Percentiles rank a stretch among this genome's conserved stretches.
phyloP scores from a whole-genome alignment of 2,113 vertebrate genomes.

The Panurus biarmicus region DNA sequence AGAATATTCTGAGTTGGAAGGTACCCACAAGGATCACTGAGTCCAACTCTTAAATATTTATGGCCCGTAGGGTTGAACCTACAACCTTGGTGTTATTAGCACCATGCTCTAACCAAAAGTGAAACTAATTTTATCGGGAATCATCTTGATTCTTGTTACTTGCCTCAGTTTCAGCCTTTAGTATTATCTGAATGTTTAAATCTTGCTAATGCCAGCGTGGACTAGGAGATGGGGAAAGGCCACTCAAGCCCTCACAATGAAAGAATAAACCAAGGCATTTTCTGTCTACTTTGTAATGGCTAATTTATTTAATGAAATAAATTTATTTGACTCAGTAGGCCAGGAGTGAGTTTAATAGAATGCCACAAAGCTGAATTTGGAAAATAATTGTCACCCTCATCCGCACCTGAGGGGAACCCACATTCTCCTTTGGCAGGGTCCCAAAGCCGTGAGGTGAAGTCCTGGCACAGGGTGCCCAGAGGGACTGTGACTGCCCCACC shows the following conservation, averaged over 20 bases:
- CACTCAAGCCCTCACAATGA: neutral
- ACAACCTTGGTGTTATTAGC: neutral
- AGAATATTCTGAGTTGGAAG: neutral
- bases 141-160: neutral
- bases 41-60: neutral
- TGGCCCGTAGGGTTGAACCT: accelerated
- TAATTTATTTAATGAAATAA: neutral
- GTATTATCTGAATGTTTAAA: neutral
- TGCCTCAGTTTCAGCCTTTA: neutral
- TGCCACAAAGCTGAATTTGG: neutral
- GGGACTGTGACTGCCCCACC: neutral
- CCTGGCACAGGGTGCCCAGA: neutral
- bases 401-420: neutral
- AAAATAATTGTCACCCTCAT: neutral
- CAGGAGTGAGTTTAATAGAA: neutral
- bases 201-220: neutral
- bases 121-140: neutral
- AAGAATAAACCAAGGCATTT: neutral
- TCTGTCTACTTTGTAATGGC: neutral
- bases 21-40: neutral
- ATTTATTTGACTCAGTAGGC: neutral
- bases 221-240: neutral
- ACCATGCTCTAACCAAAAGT: neutral
- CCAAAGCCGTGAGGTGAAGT: neutral
- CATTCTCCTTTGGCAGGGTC: neutral